Conservation (phyloP, 1,140 invertebrate genomes). For the Campodea augens region DNA sequence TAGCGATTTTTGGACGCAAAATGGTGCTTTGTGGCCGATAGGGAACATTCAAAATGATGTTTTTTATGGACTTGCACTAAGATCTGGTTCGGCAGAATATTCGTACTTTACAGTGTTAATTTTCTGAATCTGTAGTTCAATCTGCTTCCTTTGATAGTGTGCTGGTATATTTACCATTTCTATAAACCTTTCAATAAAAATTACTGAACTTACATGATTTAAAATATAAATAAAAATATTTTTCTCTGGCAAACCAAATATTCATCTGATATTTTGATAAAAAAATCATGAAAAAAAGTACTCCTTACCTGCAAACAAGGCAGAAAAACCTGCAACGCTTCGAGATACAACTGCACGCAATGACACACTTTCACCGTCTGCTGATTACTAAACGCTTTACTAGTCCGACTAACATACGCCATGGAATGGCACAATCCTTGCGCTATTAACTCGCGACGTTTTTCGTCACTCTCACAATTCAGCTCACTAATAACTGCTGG, state of each 20-base stretch:
- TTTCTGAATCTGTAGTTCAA: too few species aligned
- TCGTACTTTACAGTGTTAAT: too few species aligned
- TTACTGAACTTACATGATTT: not conserved
- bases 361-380: slow-evolving; percentile 32
- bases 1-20: too few species aligned
- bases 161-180: not conserved
- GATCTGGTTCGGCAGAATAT: too few species aligned
- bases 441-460: slow-evolving; percentile 22
- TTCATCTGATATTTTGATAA: too few species aligned
- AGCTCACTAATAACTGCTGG: slow-evolving; percentile 16
- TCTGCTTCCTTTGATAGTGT: too few species aligned
- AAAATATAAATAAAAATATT: not conserved
- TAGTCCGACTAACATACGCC: slow-evolving; percentile 31
- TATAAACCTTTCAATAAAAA: not conserved
- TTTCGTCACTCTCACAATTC: slow-evolving; percentile 20
- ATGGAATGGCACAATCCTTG: slow-evolving; percentile 30
- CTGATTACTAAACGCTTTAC: slow-evolving; percentile 36
- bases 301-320: slow-evolving; percentile 24
- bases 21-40: too few species aligned
- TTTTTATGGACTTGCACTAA: too few species aligned
- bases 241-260: too few species aligned
- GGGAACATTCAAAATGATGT: too few species aligned
- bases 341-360: slow-evolving; percentile 29
- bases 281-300: too few species aligned
- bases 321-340: slow-evolving; percentile 32